Evolutionary conservation across 2,888 invertebrate species (phyloP).

Genomic region (Volucella inanis): DNA sequence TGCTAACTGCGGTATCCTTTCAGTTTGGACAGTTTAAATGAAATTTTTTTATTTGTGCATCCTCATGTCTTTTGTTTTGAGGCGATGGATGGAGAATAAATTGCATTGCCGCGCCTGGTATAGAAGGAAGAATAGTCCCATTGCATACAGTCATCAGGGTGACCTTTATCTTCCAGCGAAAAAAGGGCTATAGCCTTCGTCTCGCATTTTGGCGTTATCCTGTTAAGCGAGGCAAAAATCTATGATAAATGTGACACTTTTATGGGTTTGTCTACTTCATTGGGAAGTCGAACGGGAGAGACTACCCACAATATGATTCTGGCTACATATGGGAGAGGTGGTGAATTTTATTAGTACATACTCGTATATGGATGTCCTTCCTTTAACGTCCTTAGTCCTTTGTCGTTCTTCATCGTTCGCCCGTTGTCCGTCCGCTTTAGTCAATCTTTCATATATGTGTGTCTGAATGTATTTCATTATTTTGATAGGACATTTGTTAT

Average conservation of each 20-base stretch:
- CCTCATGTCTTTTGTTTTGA: not conserved
- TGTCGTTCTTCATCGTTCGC: too few relatives aligned
- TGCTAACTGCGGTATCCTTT: conserved; percentile 31
- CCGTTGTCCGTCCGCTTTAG: too few relatives aligned
- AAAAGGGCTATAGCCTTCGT: not conserved
- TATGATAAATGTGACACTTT: conserved; percentile 79
- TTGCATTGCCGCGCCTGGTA: conserved; percentile 34
- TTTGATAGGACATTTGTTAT: conserved; percentile 52
- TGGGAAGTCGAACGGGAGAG: conserved; percentile 2
- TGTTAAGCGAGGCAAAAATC: conserved; percentile 47
- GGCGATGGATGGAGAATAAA: conserved; percentile 7
- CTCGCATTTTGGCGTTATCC: conserved; percentile 33
- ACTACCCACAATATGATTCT: not conserved
- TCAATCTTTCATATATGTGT: too few relatives aligned
- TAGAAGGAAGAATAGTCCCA: conserved; percentile 20
- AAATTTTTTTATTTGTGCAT: conserved; percentile 36
- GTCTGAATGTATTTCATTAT: conserved; percentile 43
- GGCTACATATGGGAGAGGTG: conserved; percentile 3
- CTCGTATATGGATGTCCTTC: conserved; percentile 20
- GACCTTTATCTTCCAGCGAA: too few relatives aligned
- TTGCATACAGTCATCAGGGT: conserved; percentile 1
- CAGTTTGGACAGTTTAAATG: conserved; percentile 51
- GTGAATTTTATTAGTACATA: conserved; percentile 56
- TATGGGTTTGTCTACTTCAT: conserved; percentile 79
- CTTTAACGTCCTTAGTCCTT: too few relatives aligned